Base-by-base conservation (phyloP, 2,113 vertebrate genomes). In the Monarcha castaneiventris region DNA sequence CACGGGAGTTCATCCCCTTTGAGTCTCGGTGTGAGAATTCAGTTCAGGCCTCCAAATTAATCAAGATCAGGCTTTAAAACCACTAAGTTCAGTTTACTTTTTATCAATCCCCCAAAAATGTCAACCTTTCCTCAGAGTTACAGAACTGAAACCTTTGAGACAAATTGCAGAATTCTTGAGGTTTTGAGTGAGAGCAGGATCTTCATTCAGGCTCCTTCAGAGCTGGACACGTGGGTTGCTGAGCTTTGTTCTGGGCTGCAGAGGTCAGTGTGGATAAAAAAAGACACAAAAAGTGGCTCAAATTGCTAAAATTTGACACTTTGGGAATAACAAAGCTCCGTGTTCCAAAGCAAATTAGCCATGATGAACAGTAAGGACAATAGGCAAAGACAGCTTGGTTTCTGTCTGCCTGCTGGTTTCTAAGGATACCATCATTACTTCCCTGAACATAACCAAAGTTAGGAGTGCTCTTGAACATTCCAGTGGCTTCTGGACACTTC, bases 201-300 rank as follows among this genome's bases (percentile, higher is more conserved):
- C 89, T 78, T 84, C 44, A 5, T 8, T 35, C 41, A 51, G 85
- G 52, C 72, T 61, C 10, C 6, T 20, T 56, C 75, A 44, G 4
- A 77, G 46, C 26, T 11, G 90, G 71, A 16, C 1, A 2, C 1
- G 0, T 10, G 1, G 3, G 32, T 8, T 80, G 58, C 22, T 30
- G 33, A 52, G 76, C 35, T 71, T 69, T 66, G 58, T 22, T 76
- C 81, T 88, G 62, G 59, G 41, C 75, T 90, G 35, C 26, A 66
- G 64, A 71, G 80, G 68, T 84, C 91, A 67, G 72, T 2, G 10
- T 26, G n/a, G 33, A 29, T 46, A 5, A 87, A 68, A 83, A 93
- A 39, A 13, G 25, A 41, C 11, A 41, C 1, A 33, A 32, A 88
- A 81, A 74, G 27, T 41, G 44, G 44, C 72, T 92, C 49, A 15